phyloP scores from a whole-genome alignment of 2,888 invertebrate genomes.

The Trypoxylon attenuatum region DNA sequence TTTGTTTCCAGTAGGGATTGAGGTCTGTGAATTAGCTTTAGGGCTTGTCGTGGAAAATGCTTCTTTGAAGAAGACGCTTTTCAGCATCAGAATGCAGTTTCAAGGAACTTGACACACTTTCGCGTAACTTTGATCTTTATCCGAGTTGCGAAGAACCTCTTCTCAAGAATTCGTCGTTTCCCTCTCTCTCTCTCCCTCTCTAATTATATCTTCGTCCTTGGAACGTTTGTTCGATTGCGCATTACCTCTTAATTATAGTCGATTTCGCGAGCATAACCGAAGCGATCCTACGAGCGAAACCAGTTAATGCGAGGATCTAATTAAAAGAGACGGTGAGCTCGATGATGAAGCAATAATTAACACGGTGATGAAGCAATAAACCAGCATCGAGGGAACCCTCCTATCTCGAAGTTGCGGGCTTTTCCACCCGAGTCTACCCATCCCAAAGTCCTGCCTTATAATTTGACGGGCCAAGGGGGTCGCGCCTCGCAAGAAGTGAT shows the following conservation, averaged over 20 bases:
- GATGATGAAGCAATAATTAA: constrained; percentile 55
- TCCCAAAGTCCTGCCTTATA: constrained; percentile 39
- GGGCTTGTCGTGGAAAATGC: no score
- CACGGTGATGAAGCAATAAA: constrained; percentile 56
- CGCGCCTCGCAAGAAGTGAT: constrained; percentile 48
- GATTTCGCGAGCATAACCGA: constrained; percentile 36
- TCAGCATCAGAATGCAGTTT: not conserved
- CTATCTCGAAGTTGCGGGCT: constrained; percentile 53
- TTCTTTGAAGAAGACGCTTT: no score
- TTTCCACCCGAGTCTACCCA: constrained; percentile 41
- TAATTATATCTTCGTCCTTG: no score
- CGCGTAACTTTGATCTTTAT: no score
- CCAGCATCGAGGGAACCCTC: constrained; percentile 39
- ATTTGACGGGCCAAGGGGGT: constrained; percentile 48
- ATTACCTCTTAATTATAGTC: constrained; percentile 26
- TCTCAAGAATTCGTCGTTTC: no score
- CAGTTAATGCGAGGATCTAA: constrained; percentile 46
- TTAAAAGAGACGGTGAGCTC: constrained; percentile 49
- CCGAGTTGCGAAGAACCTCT: no score
- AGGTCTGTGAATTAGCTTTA: no score
- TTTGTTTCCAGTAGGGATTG: no score
- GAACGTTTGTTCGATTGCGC: constrained; percentile 13
- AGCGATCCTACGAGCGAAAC: constrained; percentile 16
- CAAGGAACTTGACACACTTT: no score
- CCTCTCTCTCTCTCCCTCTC: no score